A percentile compares a stretch with the other conserved stretches of the same genome.
Conservation (phyloP, 2,888 invertebrate species). For the Lithophane semibrunnea region DNA sequence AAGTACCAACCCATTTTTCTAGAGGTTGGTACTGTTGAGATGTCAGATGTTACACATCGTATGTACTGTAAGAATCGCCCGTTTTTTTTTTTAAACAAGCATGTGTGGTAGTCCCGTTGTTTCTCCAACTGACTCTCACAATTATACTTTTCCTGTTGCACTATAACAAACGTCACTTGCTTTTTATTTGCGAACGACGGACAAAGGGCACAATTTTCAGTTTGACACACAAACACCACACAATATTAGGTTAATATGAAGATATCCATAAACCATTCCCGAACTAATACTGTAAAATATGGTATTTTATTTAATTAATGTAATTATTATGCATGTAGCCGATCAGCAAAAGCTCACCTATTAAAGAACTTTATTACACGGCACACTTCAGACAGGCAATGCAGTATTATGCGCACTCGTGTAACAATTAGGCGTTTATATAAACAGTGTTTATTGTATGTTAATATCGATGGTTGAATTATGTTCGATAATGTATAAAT, state of each 20-base stretch:
- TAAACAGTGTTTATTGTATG: constrained; percentile 20
- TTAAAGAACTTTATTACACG: constrained; percentile 9
- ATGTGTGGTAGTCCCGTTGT: not conserved
- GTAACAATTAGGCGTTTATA: constrained; percentile 15
- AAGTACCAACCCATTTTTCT: too few relatives aligned
- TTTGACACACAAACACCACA: not conserved
- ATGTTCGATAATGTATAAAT: constrained; percentile 3
- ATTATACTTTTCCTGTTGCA: not conserved
- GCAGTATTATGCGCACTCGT: not conserved
- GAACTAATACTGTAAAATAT: not conserved
- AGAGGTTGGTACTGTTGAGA: too few relatives aligned
- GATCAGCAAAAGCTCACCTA: constrained; percentile 11
- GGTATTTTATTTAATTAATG: not conserved
- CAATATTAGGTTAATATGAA: not conserved
- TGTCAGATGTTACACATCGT: too few relatives aligned
- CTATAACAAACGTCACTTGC: not conserved
- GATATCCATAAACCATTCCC: not conserved
- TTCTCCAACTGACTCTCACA: not conserved
- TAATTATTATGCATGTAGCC: not conserved
- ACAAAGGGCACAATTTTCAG: not conserved
- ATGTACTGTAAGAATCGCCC: too few relatives aligned
- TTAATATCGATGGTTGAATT: constrained; percentile 11
- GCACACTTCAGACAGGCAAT: constrained; percentile 6
- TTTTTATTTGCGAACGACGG: not conserved
- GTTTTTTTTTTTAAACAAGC: not conserved